These are phyloP conservation scores for Pocillopora meandrina DNA, from an alignment of 92 coral and sea anemone species.

Conservation along the genomic window DNA sequence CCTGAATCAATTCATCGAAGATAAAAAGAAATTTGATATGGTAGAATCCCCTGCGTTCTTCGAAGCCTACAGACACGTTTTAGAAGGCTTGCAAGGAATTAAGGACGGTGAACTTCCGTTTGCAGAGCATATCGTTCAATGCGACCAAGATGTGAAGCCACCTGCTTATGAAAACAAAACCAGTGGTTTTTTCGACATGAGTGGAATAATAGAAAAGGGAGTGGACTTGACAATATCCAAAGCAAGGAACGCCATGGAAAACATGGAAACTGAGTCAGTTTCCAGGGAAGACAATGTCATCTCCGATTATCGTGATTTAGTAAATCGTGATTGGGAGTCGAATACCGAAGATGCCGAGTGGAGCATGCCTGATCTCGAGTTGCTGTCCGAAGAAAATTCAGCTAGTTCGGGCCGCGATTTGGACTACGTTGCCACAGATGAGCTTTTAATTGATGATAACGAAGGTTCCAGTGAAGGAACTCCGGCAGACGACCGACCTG, in stretches of 20 bases:
- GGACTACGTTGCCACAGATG: neutral
- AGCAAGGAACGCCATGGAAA: no score
- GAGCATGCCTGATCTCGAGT: slow-evolving; percentile 16
- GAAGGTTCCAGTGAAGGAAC: neutral
- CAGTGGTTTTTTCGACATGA: slow-evolving; percentile 26
- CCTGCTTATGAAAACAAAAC: slow-evolving; percentile 27
- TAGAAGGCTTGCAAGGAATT: slow-evolving; percentile 67
- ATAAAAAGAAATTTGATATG: slow-evolving; percentile 66
- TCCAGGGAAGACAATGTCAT: neutral
- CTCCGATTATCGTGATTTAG: neutral
- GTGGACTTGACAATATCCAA: neutral
- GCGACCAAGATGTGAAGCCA: slow-evolving; percentile 47
- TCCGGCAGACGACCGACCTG: neutral
- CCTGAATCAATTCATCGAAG: slow-evolving; percentile 37
- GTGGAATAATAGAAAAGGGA: slow-evolving; percentile 1
- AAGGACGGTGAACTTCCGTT: slow-evolving; percentile 62
- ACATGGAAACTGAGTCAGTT: neutral
- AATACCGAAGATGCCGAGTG: neutral
- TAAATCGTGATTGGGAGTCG: neutral
- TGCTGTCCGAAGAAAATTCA: slow-evolving; percentile 46
- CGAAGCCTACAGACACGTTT: slow-evolving; percentile 80
- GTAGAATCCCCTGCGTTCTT: slow-evolving; percentile 82
- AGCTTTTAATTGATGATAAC: neutral
- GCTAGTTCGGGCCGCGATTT: slow-evolving; percentile 20
- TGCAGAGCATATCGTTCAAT: slow-evolving; percentile 69